phyloP scores from a whole-genome alignment of 2,113 vertebrate species.

The Carassius carassius region DNA sequence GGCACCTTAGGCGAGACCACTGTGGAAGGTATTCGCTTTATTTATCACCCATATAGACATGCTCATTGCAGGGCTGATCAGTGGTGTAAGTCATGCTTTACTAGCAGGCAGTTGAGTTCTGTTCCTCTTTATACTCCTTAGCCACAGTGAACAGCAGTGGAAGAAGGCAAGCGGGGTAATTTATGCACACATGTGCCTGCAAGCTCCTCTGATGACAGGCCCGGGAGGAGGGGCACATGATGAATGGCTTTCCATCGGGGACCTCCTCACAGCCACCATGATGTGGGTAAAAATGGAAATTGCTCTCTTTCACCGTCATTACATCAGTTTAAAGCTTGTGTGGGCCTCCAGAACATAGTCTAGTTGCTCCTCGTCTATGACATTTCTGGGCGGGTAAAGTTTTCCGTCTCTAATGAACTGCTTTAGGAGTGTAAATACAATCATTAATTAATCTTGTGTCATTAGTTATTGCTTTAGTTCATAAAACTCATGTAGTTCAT shows the following conservation, averaged over 20 bases:
- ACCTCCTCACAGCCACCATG: conserved; percentile 77
- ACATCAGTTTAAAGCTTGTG: conserved; percentile 80
- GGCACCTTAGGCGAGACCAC: conserved; percentile 30
- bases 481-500: background rate
- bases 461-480: conserved; percentile 14
- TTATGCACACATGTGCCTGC: conserved; percentile 81
- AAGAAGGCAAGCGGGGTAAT: conserved; percentile 69
- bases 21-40: conserved; percentile 40
- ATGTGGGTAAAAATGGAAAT: conserved; percentile 82
- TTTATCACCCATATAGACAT: conserved; percentile 52
- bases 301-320: conserved; percentile 80
- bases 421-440: conserved; percentile 29
- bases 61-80: conserved; percentile 52
- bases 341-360: conserved; percentile 77
- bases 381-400: conserved; percentile 31
- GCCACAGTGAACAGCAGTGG: conserved; percentile 53
- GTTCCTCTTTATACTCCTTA: conserved; percentile 66
- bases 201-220: conserved; percentile 78
- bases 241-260: conserved; percentile 81
- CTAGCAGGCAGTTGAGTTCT: conserved; percentile 58
- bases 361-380: conserved; percentile 32
- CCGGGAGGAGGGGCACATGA: conserved; percentile 79
- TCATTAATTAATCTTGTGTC: conserved; percentile 41
- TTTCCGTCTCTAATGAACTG: conserved; percentile 43
- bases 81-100: conserved; percentile 51